phyloP scores from a whole-genome alignment of 2,888 invertebrate species.

The Argynnis bischoffii region DNA sequence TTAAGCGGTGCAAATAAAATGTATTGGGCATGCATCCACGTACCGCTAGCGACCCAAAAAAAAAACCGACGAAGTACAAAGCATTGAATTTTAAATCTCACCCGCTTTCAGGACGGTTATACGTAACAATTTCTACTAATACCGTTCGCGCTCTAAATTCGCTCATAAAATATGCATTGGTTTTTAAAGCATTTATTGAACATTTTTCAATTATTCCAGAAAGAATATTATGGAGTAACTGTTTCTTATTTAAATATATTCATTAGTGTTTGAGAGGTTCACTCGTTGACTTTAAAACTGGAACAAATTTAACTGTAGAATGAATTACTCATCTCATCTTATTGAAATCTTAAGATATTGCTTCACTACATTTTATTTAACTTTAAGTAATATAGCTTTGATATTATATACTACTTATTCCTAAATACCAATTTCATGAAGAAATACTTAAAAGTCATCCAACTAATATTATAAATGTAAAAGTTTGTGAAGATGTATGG shows the following conservation, averaged over 20 bases:
- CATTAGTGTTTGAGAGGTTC: not conserved
- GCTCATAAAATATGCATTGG: conserved; percentile 14
- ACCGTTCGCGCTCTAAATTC: conserved; percentile 12
- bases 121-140: conserved; percentile 16
- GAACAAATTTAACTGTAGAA: not conserved
- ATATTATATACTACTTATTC: too few species aligned
- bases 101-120: conserved; percentile 23
- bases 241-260: conserved; percentile 1
- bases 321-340: not conserved
- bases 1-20: conserved; percentile 30
- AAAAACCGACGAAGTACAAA: conserved; percentile 37
- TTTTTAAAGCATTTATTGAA: not conserved
- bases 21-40: conserved; percentile 39
- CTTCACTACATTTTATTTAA: too few species aligned
- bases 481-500: too few species aligned
- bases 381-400: too few species aligned
- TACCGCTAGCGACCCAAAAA: conserved; percentile 50
- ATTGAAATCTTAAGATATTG: too few species aligned
- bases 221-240: not conserved
- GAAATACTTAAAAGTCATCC: too few species aligned
- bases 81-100: conserved; percentile 47
- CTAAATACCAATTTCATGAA: too few species aligned
- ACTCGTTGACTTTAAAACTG: not conserved
- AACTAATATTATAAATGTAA: too few species aligned
- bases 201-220: not conserved